Conservation (phyloP, 2,888 invertebrate genomes). For the Lasioglossum calceatum region DNA sequence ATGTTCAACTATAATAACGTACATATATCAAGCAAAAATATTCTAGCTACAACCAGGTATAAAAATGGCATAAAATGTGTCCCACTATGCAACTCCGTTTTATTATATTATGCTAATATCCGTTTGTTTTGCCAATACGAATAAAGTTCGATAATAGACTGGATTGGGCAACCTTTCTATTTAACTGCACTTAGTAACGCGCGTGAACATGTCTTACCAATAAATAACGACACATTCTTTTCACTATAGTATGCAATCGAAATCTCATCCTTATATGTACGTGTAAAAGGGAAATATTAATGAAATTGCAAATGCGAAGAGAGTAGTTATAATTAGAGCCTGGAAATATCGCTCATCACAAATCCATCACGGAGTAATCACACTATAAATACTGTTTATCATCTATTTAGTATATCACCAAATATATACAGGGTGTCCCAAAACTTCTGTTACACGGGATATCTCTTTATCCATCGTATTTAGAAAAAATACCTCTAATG, state of each 20-base stretch:
- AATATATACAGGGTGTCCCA: not conserved
- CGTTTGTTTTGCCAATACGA: constrained; percentile 40
- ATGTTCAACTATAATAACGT: constrained; percentile 51
- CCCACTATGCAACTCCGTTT: constrained; percentile 37
- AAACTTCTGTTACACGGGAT: no score
- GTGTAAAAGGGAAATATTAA: constrained; percentile 56
- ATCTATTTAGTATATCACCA: not conserved
- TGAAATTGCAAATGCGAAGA: constrained; percentile 58
- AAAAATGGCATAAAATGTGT: constrained; percentile 61
- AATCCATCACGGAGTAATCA: constrained; percentile 28
- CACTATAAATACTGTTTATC: constrained; percentile 12
- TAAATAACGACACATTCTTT: constrained; percentile 38
- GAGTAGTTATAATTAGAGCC: constrained; percentile 57
- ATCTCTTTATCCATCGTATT: no score
- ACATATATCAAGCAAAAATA: constrained; percentile 43
- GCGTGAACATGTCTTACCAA: constrained; percentile 35
- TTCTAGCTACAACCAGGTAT: constrained; percentile 58
- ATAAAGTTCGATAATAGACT: constrained; percentile 38
- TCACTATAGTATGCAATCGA: constrained; percentile 16
- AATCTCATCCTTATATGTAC: constrained; percentile 28
- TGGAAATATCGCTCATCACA: constrained; percentile 57
- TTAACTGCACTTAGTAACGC: constrained; percentile 37
- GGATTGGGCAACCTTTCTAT: constrained; percentile 39
- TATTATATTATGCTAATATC: constrained; percentile 54
- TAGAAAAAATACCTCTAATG: no score